Evolutionary conservation across 2,888 invertebrate genomes (phyloP), one percentile per base, ranked within the genome.

Genomic region (Acanthosepion esculentum): DNA sequence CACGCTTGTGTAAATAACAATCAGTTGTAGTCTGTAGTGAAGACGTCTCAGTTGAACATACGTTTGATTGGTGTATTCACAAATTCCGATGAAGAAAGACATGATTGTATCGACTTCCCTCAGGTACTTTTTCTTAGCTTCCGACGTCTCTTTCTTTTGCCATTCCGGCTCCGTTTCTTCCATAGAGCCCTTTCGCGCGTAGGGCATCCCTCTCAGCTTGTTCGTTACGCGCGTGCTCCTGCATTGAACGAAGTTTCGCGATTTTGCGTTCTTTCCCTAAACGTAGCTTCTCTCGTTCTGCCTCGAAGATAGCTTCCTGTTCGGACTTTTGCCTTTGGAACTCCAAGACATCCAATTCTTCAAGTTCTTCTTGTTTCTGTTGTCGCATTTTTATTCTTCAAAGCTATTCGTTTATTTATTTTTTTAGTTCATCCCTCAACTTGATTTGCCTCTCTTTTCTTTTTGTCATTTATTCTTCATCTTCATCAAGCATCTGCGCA

Each of bases 121-220:
- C n/a, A n/a, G n/a, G n/a, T n/a, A n/a, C 95, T 97, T 97, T 96
- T 97, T 97, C 59, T 94, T 94, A 0, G 96, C 96, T 94, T 97
- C 97, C 59, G 96, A 96, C 0, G 97, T 97, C 96, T 97, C 97
- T 95, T 97, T 97, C 95, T 96, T 96, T 29, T 97, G 96, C 97
- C 97, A 97, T 94, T 97, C 97, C n/a, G 97, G 96, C 95, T 97
- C 97, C 8, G 97, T 96, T 95, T 97, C 96, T 95, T 97, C 97
- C 95, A 97, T 97, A 18, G 97, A 97, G 15, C 97, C 97, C 96
- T 95, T 97, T 97, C 48, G 97, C 97, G 48, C 97, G 96, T 94
- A 97, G 96, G 4, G 96, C 97, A 95, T 97, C 97, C 48, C 97
- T 95, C 95, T 97, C 97, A 0, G 97, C 97, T 95, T 97, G 97